Base-by-base conservation (phyloP, 2,888 invertebrate genomes). In the Drosophila trichaetosa region DNA sequence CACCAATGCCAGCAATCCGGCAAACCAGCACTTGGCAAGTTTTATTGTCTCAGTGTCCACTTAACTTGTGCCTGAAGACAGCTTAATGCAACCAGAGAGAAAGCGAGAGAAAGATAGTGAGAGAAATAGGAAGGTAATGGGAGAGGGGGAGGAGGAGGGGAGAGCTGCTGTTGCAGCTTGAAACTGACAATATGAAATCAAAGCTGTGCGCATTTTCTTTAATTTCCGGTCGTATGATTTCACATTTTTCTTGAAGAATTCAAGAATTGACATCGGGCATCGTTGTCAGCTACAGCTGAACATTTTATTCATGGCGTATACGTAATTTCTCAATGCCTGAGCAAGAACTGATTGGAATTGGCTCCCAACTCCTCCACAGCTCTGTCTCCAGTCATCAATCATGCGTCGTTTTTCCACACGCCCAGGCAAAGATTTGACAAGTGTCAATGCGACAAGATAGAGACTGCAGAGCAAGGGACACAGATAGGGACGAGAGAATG, bases 41-140 rank as follows among this genome's bases (percentile, higher is more conserved):
- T 84, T 84, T 88, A 84, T 84, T 84, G 83, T 84, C 83, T 86
- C 87, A 84, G 76, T 84, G 89, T 86, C 87, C 83, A 88, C 89
- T 84, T 88, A 79, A 81, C 83, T 84, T 84, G 83, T 69, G 83
- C 87, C 79, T 76, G 69, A 84, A 79, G 83, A 83, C 79, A 88
- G 76, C 82, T 83, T 76, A 83, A 83, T 79, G 71, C 87, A 67
- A 49, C 36, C 46, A 57, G 31, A 33, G n/a, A 29, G 27, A 51
- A 36, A n/a, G 31, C 40, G 42, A 51, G 36, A 46, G 27, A 18
- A 33, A 0, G 38, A 31, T 5, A 57, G 27, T 42, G 33, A 34
- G 46, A 33, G 51, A 1, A 24, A 54, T 33, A 34, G 56, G 36
- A 8, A 8, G 27, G 16, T 13, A 38, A 21, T 4, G 13, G 5